These are phyloP conservation scores for Macrosteles quadrilineatus DNA, from an alignment of 1,140 invertebrate genomes.

Conservation along the genomic window DNA sequence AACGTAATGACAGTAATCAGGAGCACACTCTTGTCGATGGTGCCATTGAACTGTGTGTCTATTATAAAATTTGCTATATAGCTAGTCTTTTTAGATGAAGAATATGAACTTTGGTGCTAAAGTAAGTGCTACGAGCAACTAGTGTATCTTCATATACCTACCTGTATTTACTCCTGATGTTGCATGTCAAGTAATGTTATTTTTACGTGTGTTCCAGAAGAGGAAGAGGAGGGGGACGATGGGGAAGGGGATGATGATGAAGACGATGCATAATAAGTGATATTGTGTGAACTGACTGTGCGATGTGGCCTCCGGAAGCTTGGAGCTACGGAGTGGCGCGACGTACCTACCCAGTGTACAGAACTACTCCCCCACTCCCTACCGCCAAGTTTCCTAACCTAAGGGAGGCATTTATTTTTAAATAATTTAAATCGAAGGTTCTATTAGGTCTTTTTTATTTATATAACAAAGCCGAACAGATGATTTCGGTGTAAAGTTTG, in stretches of 20 bases:
- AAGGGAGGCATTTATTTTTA: conserved; percentile 28
- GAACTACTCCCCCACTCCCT: conserved; percentile 29
- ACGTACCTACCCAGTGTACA: conserved; percentile 15
- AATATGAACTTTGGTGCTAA: too few species aligned
- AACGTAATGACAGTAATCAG: too few species aligned
- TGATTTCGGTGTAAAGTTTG: neutral
- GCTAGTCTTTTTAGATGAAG: too few species aligned
- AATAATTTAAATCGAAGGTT: conserved; percentile 13
- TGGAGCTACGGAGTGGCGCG: conserved; percentile 18
- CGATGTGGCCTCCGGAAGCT: conserved; percentile 22
- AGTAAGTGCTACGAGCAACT: too few species aligned
- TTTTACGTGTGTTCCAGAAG: conserved; percentile 42
- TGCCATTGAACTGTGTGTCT: too few species aligned
- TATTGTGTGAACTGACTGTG: conserved; percentile 26
- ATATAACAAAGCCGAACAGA: neutral
- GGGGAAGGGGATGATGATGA: conserved; percentile 60
- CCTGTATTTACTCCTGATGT: too few species aligned
- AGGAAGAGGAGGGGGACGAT: conserved; percentile 57
- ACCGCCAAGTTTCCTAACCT: conserved; percentile 21
- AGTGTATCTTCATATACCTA: too few species aligned
- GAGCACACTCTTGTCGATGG: too few species aligned
- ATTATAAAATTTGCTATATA: too few species aligned
- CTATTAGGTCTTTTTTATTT: conserved; percentile 14
- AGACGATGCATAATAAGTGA: conserved; percentile 56
- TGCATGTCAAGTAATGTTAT: too few species aligned